Base-by-base conservation (phyloP, 2,113 vertebrate genomes). In the Thamnaconus septentrionalis region DNA sequence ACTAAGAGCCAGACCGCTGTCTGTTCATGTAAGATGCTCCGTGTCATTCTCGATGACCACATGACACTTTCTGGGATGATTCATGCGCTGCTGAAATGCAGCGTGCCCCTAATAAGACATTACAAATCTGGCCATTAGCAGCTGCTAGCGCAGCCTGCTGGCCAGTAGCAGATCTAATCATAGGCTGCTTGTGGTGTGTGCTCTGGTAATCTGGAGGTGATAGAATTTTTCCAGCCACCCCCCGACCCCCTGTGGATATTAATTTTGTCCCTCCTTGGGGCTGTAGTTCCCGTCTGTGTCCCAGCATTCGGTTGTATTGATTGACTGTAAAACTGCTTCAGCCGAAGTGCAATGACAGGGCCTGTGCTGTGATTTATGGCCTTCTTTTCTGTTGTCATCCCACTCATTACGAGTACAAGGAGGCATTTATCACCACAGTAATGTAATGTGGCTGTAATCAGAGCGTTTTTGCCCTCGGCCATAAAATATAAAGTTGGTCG, bases 401-500 rank as follows among this genome's bases (percentile, higher is more conserved):
- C 18, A 12, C 44, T 66, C 71, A 68, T 75, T 73, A 67, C 31
- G 41, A 66, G 42, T 44, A 53, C 8, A 72, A 56, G 42, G 56
- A 71, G 69, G 56, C 62, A 79, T 85, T 69, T 61, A 57, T 59
- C 71, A 73, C 45, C 58, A 49, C 18, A 52, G 51, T 49, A 10
- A 39, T 53, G 11, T 40, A 53, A 53, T 39, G 66, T 46, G 53
- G 57, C 64, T 58, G 53, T 55, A 49, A 41, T 60, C 43, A 75
- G 53, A 83, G n/a, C 41, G 31, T 63, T 68, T 58, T 31, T 31
- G 18, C 18, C 18, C 18, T 31, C 18, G 18, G 18, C 18, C 18
- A 31, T 31, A 31, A 31, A 31, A 31, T 31, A 1, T 31, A 31
- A 31, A 31, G 18, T 31, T 31, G 18, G 18, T 31, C 18, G 18